Conservation (phyloP, 2,888 invertebrate genomes). For the Sphinx pinastri region DNA sequence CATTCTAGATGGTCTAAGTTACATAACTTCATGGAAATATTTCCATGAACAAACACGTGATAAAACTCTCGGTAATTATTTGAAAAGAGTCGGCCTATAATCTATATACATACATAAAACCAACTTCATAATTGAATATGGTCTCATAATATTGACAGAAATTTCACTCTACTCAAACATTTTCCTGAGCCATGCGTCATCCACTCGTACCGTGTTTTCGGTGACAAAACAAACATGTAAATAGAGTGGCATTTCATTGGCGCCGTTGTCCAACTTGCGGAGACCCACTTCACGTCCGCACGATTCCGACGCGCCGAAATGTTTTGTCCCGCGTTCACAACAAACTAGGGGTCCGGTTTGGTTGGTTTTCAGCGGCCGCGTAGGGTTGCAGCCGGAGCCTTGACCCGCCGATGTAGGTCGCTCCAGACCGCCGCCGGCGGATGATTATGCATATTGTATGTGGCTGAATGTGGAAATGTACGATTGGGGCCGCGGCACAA, state of each 20-base stretch:
- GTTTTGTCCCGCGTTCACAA: slow-evolving; percentile 46
- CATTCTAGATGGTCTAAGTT: too few relatives aligned
- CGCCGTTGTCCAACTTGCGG: slow-evolving; percentile 42
- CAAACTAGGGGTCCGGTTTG: slow-evolving; percentile 38
- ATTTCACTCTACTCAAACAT: not conserved
- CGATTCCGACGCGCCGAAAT: slow-evolving; percentile 42
- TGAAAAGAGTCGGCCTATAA: not conserved
- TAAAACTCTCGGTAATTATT: not conserved
- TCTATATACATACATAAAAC: too few relatives aligned
- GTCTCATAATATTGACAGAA: not conserved
- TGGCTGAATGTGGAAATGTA: slow-evolving; percentile 48
- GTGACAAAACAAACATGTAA: slow-evolving; percentile 39
- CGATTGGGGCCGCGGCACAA: slow-evolving; percentile 29
- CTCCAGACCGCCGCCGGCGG: slow-evolving; percentile 43
- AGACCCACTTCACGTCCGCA: slow-evolving; percentile 41
- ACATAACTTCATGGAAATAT: too few relatives aligned
- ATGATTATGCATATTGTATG: slow-evolving; percentile 59
- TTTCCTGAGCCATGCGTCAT: not conserved
- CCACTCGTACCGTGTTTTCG: slow-evolving; percentile 26
- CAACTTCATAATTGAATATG: not conserved
- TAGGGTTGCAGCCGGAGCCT: slow-evolving; percentile 42
- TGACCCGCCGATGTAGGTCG: slow-evolving; percentile 59
- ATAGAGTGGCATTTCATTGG: slow-evolving; percentile 42
- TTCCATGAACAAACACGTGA: too few relatives aligned
- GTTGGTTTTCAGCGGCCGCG: slow-evolving; percentile 39